Evolutionary conservation across 2,113 vertebrate genomes (phyloP).

Genomic region (Bubo scandiacus): DNA sequence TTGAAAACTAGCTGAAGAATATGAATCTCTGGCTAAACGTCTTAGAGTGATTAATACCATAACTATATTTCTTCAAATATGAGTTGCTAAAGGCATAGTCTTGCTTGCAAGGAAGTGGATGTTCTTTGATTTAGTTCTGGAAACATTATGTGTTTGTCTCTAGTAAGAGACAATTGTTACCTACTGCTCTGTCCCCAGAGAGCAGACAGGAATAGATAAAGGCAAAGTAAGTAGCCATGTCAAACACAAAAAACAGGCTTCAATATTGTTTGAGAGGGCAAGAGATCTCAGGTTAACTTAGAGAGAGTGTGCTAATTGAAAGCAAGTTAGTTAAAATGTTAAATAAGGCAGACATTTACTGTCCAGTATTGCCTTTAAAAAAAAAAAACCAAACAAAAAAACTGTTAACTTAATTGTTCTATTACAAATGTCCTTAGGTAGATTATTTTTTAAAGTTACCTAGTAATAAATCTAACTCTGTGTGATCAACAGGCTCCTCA

Average conservation of each 20-base stretch:
- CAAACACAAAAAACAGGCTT: not conserved
- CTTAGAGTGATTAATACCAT: not conserved
- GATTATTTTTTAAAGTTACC: not conserved
- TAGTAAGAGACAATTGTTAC: not conserved
- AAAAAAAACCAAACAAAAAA: not conserved
- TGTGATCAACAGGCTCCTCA: not conserved
- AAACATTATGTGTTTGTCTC: not conserved
- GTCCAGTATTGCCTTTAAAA: not conserved
- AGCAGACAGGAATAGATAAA: not conserved
- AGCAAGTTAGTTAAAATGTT: not conserved
- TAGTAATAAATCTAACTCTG: not conserved
- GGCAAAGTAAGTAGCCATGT: not conserved
- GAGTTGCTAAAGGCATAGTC: not conserved
- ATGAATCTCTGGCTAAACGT: not conserved
- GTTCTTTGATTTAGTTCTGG: not conserved
- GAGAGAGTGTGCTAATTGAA: not conserved
- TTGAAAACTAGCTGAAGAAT: not conserved
- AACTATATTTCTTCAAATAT: not conserved
- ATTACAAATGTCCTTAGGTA: not conserved
- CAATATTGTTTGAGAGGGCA: not conserved
- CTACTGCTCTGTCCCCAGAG: not conserved
- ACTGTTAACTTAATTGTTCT: not conserved
- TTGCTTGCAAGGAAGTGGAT: not conserved
- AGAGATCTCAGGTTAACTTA: not conserved
- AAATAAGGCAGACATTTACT: not conserved